Conservation (phyloP, 2,888 invertebrate species). For the Ceriagrion tenellum region DNA sequence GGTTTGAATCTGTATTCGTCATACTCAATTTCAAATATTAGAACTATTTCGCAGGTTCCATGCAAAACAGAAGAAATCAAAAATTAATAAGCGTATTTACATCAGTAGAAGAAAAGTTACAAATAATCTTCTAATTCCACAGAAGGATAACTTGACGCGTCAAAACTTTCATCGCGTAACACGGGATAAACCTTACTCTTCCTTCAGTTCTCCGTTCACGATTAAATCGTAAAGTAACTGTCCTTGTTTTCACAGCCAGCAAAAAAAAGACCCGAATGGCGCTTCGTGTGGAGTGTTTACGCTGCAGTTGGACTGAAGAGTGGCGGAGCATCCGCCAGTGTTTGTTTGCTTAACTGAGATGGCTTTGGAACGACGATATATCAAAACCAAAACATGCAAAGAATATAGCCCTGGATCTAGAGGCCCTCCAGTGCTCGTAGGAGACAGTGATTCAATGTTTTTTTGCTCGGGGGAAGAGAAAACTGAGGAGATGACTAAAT, state of each 20-base stretch:
- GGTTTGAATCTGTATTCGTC: too few relatives aligned
- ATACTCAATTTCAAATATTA: too few relatives aligned
- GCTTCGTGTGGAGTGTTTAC: not conserved
- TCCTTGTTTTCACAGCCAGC: not conserved
- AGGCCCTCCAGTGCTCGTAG: not conserved
- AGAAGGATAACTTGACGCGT: too few relatives aligned
- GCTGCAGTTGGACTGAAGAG: not conserved
- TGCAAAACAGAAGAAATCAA: too few relatives aligned
- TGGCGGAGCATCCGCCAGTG: not conserved
- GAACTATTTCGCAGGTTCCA: too few relatives aligned
- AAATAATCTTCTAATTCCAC: too few relatives aligned
- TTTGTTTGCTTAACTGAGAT: not conserved
- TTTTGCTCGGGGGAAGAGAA: not conserved
- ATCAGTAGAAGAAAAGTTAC: too few relatives aligned
- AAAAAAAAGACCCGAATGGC: not conserved
- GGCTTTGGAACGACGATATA: not conserved
- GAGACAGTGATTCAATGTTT: not conserved
- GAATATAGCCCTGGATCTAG: constrained; percentile 5
- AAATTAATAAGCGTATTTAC: too few relatives aligned
- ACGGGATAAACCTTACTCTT: too few relatives aligned
- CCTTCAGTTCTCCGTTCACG: not conserved
- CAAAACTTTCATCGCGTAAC: too few relatives aligned
- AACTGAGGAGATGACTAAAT: too few relatives aligned
- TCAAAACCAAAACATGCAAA: constrained; percentile 16
- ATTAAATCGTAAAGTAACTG: not conserved